Conservation (phyloP, 1,140 invertebrate species). For the Globodera rostochiensis region DNA sequence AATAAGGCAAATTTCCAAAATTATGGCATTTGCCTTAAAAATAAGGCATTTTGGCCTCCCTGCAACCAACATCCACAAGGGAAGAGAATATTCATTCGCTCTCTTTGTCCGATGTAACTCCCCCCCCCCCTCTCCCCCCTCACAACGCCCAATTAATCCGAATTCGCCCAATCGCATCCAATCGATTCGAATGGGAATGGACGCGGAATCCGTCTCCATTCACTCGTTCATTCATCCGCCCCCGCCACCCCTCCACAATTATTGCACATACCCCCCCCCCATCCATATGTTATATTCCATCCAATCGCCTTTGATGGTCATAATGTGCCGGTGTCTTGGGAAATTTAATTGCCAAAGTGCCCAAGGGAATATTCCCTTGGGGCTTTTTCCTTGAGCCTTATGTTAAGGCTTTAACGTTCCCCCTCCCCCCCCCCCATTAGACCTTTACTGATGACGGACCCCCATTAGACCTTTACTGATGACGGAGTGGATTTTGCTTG, state of each 20-base stretch:
- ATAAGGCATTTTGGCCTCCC: too few relatives aligned
- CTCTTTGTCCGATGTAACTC: neutral
- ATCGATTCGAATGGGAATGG: neutral
- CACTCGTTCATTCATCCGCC: neutral
- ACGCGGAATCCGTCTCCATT: neutral
- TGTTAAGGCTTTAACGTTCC: neutral
- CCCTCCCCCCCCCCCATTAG: too few relatives aligned
- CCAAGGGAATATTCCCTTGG: neutral
- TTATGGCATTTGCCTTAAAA: too few relatives aligned
- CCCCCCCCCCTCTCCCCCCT: neutral
- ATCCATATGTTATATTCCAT: neutral
- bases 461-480: too few relatives aligned
- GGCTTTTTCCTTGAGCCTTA: too few relatives aligned
- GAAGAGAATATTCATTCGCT: neutral
- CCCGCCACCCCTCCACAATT: neutral
- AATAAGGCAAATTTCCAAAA: too few relatives aligned
- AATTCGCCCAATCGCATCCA: neutral
- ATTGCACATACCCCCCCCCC: neutral
- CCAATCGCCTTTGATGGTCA: neutral
- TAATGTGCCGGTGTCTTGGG: neutral
- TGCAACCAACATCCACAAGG: neutral
- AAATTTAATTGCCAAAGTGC: neutral
- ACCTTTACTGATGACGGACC: too few relatives aligned
- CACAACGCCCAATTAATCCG: conserved; percentile 6
- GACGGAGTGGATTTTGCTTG: neutral